Base-by-base conservation (phyloP, 2,113 vertebrate species). In the Microcebus jonahi region DNA sequence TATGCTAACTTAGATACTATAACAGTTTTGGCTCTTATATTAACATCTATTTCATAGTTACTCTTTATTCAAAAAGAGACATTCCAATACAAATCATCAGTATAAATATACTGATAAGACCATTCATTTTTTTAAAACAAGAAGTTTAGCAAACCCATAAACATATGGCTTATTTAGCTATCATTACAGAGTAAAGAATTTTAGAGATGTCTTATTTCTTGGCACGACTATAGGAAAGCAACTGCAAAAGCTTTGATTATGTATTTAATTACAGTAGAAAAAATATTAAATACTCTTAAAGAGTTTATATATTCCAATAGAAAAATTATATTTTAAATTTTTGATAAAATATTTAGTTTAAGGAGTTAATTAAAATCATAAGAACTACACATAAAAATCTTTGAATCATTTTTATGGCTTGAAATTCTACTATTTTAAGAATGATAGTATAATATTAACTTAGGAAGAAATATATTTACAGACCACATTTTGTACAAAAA, bases 41-140 rank as follows among this genome's bases (percentile, higher is more conserved):
- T 97, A 95, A 94, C 90, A 96, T 97, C 96, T 97, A 97, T 98
- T 98, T 97, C 98, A 98, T 97, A 97, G 91, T 84, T 84, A 97
- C 98, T 97, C 95, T 98, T 98, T 95, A 98, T 98, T 96, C 97
- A 97, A 98, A 97, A 97, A 96, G 76, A 93, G 90, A 34, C 88
- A 96, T 97, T 98, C 92, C 96, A 89, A 95, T 93, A 97, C 55
- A 97, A 98, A 96, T 71, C 97, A 45, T 98, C 88, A 95, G 91
- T 97, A 96, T 92, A 98, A 96, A 96, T 96, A 97, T 94, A 97
- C 90, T 88, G 95, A 98, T 95, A 59, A 94, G 80, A 96, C 57
- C 88, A 97, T 98, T 93, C 97, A 87, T 92, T 97, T 97, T 97
- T 97, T 94, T 97, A 97, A 98, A 96, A 93, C 17, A 96, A 84